A percentile compares a stretch with the other conserved stretches of the same genome.
These are phyloP conservation scores for Rosalia funebris DNA, from an alignment of 2,888 invertebrate species.

Conservation along the genomic window DNA sequence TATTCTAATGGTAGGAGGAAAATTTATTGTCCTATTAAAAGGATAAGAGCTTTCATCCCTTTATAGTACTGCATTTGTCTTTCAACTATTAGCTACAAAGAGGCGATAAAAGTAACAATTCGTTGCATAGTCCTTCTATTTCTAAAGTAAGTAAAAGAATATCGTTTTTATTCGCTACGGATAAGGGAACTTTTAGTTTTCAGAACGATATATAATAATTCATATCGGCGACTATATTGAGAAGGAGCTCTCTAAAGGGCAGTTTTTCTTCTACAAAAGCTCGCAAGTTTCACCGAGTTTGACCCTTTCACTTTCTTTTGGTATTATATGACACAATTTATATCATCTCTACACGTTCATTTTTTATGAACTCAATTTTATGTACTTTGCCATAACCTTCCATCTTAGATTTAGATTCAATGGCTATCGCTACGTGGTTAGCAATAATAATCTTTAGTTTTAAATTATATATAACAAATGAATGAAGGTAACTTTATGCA, in stretches of 20 bases:
- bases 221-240: conserved; percentile 12
- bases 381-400: too few relatives aligned
- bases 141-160: background rate
- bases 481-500: too few relatives aligned
- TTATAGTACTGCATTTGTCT: conserved; percentile 12
- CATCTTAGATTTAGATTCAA: too few relatives aligned
- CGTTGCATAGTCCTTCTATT: conserved; percentile 3
- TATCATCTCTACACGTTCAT: too few relatives aligned
- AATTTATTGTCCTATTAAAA: conserved; percentile 25
- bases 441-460: too few relatives aligned
- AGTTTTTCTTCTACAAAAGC: background rate
- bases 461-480: too few relatives aligned
- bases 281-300: too few relatives aligned
- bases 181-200: conserved; percentile 12
- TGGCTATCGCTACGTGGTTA: too few relatives aligned
- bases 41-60: conserved; percentile 24
- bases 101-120: conserved; percentile 23
- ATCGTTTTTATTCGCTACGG: background rate
- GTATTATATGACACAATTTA: too few relatives aligned
- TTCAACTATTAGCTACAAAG: conserved; percentile 21
- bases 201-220: conserved; percentile 11
- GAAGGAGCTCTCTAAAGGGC: background rate
- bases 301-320: too few relatives aligned
- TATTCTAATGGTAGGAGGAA: conserved; percentile 7
- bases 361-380: too few relatives aligned